Evolutionary conservation across 2,888 invertebrate genomes (phyloP), one percentile per base, ranked within the genome.

Genomic region (Drosophila atroscutellata): DNA sequence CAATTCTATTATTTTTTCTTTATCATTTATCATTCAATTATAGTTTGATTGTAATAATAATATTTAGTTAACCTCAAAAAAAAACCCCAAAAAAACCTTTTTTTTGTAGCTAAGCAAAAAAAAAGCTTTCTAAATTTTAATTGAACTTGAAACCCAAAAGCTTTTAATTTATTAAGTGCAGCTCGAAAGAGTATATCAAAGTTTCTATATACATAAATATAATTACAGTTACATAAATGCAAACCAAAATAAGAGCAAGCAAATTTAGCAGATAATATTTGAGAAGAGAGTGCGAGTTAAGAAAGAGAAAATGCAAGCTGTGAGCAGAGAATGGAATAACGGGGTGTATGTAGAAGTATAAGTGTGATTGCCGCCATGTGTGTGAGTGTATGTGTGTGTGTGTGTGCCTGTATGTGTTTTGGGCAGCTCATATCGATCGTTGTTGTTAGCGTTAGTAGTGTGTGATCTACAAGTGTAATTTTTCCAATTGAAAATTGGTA

Each of bases 341-440:
- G 24, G 18, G 4, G 7, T 15, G 45, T 7, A 4, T 45, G 20
- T 0, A 2, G 3, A 45, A 45, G 13, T 26, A 30, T 36, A 18
- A 18, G 30, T 11, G 15, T 34, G 13, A 26, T 34, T 34, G 13
- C 7, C 18, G 9, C 32, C 9, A 32, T 3, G 20, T 5, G 52
- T 30, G 57, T 20, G 26, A 11, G 26, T 24, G 24, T n/a, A 52
- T 30, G 50, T 11, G 24, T 6, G 50, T 36, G n/a, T 47, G 61
- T 1, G 26, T 5, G 45, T 13, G 42, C 26, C 11, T 13, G 39
- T 34, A 15, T 50, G 47, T 32, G 37, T 45, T 18, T 71, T 54
- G 47, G 39, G 15, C 47, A 70, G 88, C 83, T 84, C 84, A 85
- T 85, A 85, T 87, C 84, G 88, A 83, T 83, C 81, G 80, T 89